Base-by-base conservation (phyloP, 2,797 vertebrate genomes). In the Xiphophorus birchmanni region DNA sequence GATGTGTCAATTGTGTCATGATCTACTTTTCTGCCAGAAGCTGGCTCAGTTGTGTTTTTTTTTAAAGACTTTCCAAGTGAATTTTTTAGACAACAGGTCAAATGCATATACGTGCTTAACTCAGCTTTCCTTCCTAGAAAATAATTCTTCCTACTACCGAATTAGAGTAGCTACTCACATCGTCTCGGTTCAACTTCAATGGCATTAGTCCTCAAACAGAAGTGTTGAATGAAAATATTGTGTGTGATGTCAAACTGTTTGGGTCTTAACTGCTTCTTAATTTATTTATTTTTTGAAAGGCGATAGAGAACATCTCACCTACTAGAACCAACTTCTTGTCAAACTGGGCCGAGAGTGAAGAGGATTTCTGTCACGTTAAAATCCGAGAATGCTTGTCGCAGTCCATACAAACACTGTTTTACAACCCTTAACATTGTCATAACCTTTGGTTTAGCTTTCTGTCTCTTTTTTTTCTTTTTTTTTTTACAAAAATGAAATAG, bases 1-100 rank as follows among this genome's bases (percentile, higher is more conserved):
- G 32, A 21, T 65, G 63, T 2, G 0, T 9, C 15, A 2, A 13
- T 52, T 78, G 26, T 8, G 32, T 86, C 78, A 52, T 12, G 65
- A 63, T 67, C 81, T 76, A 9, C 63, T 76, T 78, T 82, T 73
- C 11, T 45, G n/a, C 0, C 21, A 17, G 42, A 63, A 74, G 63
- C 17, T n/a, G 2, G 2, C 17, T 17, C 29, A 60, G 23, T 63
- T 73, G 4, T 63, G 23, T 11, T 3, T 45, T 45, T 45, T 45
- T 4, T 4, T 9, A 18, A 73, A 21, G 11, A 13, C 26, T 9
- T 10, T n/a, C 3, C 35, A 21, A 12, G 12, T 23, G 15, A 2
- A 26, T 23, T 17, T 32, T 52, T n/a, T 40, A 2, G 3, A 37
- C 6, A 52, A 54, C 4, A 50, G 35, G 23, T 74, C 0, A 74